Base-by-base conservation (phyloP, 1,140 invertebrate species). In the Drosophila nikananu region DNA sequence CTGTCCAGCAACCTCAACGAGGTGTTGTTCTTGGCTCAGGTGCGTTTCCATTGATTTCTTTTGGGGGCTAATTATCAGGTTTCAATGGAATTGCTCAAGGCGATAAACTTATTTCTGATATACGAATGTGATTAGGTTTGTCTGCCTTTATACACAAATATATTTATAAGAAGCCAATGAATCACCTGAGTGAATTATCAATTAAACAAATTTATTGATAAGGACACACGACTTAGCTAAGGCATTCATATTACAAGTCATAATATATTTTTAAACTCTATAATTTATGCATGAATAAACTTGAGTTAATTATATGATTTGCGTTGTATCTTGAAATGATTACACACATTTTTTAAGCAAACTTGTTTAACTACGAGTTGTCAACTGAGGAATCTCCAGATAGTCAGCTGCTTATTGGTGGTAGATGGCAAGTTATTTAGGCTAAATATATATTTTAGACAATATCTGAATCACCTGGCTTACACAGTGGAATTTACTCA, bases 281-380 rank as follows among this genome's bases (percentile, higher is more conserved):
- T 55, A 55, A 55, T 55, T 37, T 37, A 55, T 55, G 37, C 52
- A 55, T 55, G 52, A 55, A 54, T 21, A 35, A 19, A 19, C 5
- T 19, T 21, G 13, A 37, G 32, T 55, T 55, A 39, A 55, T 55
- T 37, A 55, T 55, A 17, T 17, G 32, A 55, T 55, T 55, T 55
- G 32, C 30, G 32, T 55, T 37, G 52, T 37, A 17, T 54, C 52
- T 54, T 17, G 19, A 23, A 54, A 37, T 55, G 21, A 55, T 55
- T 39, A 55, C 32, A 52, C 8, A 54, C 9, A 30, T 35, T 54
- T 55, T 37, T 55, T 17, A 55, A 55, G 32, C 52, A 55, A 55
- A 39, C 52, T 55, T 39, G 52, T 54, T 54, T 54, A 15, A 15
- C 30, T 15, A n/a, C 49, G 1, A 13, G 49, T 21, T 54, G 52